phyloP scores from a whole-genome alignment of 2,113 vertebrate species.

The Sterrhoptilus dennistouni region DNA sequence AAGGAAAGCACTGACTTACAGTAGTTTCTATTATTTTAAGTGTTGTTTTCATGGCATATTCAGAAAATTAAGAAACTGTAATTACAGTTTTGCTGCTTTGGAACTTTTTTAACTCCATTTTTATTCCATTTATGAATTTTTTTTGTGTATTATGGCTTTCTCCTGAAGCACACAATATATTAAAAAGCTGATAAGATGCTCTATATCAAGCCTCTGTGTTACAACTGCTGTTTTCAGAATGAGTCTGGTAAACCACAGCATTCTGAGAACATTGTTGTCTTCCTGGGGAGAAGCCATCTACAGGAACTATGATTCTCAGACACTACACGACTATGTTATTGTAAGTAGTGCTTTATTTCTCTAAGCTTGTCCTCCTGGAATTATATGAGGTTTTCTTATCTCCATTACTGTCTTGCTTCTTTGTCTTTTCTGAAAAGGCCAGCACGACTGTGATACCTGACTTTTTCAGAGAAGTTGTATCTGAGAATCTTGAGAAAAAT shows the following conservation, averaged over 20 bases:
- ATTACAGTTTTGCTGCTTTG: neutral
- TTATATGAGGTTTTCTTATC: neutral
- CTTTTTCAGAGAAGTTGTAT: neutral
- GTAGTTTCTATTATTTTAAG: neutral
- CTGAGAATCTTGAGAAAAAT: neutral
- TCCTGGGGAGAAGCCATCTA: neutral
- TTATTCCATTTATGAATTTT: neutral
- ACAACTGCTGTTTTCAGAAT: neutral
- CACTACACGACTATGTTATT: neutral
- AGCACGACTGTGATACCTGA: neutral
- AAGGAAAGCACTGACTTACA: neutral
- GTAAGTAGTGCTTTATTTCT: neutral
- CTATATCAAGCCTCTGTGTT: neutral
- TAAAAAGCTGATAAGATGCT: neutral
- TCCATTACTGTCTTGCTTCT: neutral
- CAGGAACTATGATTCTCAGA: neutral
- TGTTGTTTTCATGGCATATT: neutral
- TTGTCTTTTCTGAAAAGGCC: neutral
- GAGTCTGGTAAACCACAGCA: neutral
- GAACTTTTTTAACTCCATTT: neutral
- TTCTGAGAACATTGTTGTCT: neutral
- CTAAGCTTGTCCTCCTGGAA: neutral
- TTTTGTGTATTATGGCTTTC: neutral
- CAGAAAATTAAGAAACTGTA: neutral
- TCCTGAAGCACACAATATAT: neutral